Base-by-base conservation (phyloP, 2,797 vertebrate genomes). In the Denticeps clupeoides region DNA sequence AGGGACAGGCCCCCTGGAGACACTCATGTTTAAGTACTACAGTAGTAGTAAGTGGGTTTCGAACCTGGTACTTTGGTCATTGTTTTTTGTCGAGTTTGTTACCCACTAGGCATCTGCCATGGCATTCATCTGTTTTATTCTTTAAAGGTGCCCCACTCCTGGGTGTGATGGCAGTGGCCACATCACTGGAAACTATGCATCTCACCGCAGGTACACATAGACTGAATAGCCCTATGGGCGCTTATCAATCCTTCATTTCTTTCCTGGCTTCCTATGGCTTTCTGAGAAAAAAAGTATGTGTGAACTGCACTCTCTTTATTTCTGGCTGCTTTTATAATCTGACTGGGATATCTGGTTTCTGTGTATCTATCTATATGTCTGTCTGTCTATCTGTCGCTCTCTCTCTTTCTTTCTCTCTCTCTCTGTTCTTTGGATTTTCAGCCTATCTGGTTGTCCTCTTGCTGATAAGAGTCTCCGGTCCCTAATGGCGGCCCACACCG, bases 401-500 rank as follows among this genome's bases (percentile, higher is more conserved):
- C 51, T 56, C 47, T 15, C 47, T 49, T 47, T 47, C 37, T 10
- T 27, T 51, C 29, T 53, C 33, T 26, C 59, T 68, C 60, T 13
- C 46, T 67, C 55, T 55, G 42, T 27, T 47, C 58, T 51, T 52
- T 49, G 24, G 2, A 31, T 56, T 38, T 88, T 85, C 89, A 99
- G 94, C 89, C 88, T 99, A 77, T 99, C 93, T 94, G 93, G 93
- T 88, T 99, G 93, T 87, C 93, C 93, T 91, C 92, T 99, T 83
- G 93, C 93, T 90, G 93, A 97, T 92, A 99, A 99, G 88, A 99
- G 93, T 84, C 91, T 99, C 81, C 93, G 94, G 84, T 97, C 93
- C 85, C 91, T 99, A 86, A 97, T 99, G 93, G 93, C 93, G 85
- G 91, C 93, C 78, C 91, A 96, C 82, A 91, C 94, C 86, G 88